Evolutionary conservation across 2,888 invertebrate species (phyloP), one percentile per base, ranked within the genome.

Genomic region (Augiades crinisus): DNA sequence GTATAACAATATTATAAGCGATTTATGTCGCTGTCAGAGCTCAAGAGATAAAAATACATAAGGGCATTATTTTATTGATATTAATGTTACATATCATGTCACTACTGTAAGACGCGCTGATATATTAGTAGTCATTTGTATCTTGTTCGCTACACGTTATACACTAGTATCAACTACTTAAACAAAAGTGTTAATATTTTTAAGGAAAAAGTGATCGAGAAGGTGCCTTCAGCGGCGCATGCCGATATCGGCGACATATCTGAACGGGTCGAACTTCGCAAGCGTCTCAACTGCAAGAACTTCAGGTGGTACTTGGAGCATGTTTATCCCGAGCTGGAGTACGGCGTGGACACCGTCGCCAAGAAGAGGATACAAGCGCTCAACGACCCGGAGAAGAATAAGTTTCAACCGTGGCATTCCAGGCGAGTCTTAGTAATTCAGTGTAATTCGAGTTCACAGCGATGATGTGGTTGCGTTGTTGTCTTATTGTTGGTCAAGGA

Each of bases 301-400:
- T 98, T 98, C 78, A 91, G 94, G 52, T 98, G 98, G 98, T 98
- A 96, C 68, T 76, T 98, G 59, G 93, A 95, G 46, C 94, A 93
- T 56, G 90, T 98, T 2, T 98, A 98, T 77, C 96, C 97, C 0
- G 95, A 96, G 72, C 70, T 97, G 41, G 91, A 92, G 46, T 73
- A 92, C 7, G 95, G 94, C 0, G 91, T 92, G 4, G 92, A 93
- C 47, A 78, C 85, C 3, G 82, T 89, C 10, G 83, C 79, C 6
- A 86, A 89, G 55, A 84, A 92, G 45, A 92, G 92, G 61, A 91
- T 92, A 83, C 90, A 90, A 1, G 91, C 91, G 12, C 77, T 94
- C 0, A 90, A 91, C 8, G 81, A 91, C 36, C 81, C 75, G 0
- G 92, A 93, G 34, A 92, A 90, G 53, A 91, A 92, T 61, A 91